Conservation (phyloP, 2,113 vertebrate species). For the Tyto alba region DNA sequence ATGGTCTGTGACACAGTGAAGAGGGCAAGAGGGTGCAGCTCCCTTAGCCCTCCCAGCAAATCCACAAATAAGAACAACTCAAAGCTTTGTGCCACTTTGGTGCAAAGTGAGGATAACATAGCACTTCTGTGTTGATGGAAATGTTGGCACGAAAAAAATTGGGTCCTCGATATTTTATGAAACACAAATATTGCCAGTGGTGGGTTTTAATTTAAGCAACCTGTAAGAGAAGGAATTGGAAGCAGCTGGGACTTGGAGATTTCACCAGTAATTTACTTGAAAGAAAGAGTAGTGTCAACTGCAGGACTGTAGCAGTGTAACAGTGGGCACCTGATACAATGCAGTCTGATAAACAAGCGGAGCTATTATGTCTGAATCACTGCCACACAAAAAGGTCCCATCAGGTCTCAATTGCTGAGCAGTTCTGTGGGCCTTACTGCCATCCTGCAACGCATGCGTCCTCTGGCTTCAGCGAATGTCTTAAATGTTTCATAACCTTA, state of each 20-base stretch:
- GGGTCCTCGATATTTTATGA: neutral
- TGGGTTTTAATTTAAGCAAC: neutral
- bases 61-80: neutral
- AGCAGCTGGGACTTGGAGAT: neutral
- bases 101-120: neutral
- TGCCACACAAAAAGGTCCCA: neutral
- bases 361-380: neutral
- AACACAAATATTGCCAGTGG: neutral
- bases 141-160: neutral
- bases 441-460: accelerated
- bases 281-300: neutral
- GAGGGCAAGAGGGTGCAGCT: neutral
- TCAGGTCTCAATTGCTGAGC: neutral
- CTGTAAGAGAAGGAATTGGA: neutral
- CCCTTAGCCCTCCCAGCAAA: neutral
- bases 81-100: neutral
- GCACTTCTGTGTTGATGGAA: neutral
- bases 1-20: neutral
- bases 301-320: neutral
- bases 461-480: neutral
- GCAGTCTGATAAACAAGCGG: neutral
- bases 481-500: neutral
- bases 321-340: neutral
- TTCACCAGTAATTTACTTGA: neutral
- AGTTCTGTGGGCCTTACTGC: neutral